phyloP scores from a whole-genome alignment of 2,113 vertebrate species.

The Chaetodon trifascialis region DNA sequence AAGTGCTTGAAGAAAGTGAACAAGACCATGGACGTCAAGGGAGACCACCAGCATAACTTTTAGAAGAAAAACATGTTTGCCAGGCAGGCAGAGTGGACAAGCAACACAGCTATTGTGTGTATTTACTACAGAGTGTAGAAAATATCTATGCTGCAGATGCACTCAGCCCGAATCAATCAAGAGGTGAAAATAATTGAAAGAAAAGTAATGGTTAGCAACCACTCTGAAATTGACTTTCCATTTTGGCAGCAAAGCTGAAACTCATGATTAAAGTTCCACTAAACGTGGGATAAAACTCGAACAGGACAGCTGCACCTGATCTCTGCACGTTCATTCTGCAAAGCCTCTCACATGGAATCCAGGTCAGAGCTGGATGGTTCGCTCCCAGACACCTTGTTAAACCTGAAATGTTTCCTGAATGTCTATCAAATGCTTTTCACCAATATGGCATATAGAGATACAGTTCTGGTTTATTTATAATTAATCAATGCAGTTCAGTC shows the following conservation, averaged over 20 bases:
- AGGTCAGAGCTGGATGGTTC: neutral
- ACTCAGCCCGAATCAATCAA: neutral
- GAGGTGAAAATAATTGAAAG: neutral
- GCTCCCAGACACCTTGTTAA: neutral
- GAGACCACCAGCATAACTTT: neutral
- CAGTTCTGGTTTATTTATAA: neutral
- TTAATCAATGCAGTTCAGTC: neutral
- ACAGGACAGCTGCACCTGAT: constrained; percentile 4
- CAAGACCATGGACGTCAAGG: neutral
- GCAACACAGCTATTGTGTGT: neutral
- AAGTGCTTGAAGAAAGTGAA: neutral
- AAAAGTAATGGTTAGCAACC: neutral
- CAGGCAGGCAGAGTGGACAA: neutral
- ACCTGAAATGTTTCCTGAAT: neutral
- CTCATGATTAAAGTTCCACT: neutral
- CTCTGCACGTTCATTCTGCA: neutral
- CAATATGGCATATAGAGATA: no score
- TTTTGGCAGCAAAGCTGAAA: neutral
- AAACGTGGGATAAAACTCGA: constrained; percentile 5
- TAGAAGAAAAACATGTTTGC: neutral
- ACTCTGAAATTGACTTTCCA: neutral
- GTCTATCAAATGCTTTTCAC: neutral
- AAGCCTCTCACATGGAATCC: neutral
- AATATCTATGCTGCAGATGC: neutral
- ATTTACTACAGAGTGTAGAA: neutral